These are phyloP conservation scores for Pangasianodon gigas DNA, from an alignment of 2,113 vertebrate genomes.

Conservation along the genomic window DNA sequence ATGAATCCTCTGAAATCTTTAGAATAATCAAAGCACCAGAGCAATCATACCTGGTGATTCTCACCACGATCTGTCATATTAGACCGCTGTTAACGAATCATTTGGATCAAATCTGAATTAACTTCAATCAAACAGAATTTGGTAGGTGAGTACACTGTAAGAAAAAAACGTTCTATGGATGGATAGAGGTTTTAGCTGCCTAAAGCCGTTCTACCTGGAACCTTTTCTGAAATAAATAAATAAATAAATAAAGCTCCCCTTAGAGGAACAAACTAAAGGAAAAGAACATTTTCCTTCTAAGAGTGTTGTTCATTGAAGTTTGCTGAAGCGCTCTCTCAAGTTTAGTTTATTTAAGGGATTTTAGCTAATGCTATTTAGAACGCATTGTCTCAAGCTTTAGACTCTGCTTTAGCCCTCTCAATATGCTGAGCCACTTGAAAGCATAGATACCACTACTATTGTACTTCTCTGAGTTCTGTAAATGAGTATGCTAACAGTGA, in stretches of 20 bases:
- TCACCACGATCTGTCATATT: not conserved
- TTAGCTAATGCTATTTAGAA: constrained; percentile 41
- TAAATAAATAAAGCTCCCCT: too few relatives aligned
- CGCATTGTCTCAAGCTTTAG: constrained; percentile 41
- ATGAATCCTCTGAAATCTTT: not conserved
- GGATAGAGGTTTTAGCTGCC: not conserved
- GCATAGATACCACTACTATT: constrained; percentile 9
- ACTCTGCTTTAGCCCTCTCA: constrained; percentile 34
- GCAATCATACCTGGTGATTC: not conserved
- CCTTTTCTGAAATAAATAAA: not conserved
- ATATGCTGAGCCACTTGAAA: constrained; percentile 14
- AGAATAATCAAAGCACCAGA: not conserved
- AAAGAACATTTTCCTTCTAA: not conserved
- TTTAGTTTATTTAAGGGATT: constrained; percentile 47
- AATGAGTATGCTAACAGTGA: not conserved
- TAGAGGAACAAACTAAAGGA: not conserved
- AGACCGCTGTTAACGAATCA: not conserved
- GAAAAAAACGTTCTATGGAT: not conserved
- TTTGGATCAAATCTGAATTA: not conserved
- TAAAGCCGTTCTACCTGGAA: not conserved
- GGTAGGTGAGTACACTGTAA: not conserved
- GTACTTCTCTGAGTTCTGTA: not conserved
- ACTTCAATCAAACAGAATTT: not conserved
- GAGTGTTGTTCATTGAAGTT: constrained; percentile 3
- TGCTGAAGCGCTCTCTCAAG: constrained; percentile 31